Conservation (phyloP, 2,797 vertebrate species). For the Jordanella pulchra region DNA sequence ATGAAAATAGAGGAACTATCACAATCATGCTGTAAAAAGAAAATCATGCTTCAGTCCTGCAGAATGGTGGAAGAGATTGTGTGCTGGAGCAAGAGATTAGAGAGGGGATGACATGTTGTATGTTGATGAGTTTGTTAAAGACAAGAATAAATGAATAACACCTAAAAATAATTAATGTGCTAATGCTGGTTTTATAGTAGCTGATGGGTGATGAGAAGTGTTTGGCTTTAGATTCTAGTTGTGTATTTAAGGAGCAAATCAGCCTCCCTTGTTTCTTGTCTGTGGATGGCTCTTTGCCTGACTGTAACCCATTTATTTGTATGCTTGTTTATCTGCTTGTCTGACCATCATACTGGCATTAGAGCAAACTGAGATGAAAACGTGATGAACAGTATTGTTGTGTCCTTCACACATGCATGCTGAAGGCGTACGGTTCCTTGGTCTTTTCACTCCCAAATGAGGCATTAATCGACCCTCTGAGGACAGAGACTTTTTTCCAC, state of each 20-base stretch:
- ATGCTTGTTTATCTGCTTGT: slow-evolving; percentile 44
- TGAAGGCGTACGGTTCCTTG: not conserved
- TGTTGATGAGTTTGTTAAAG: slow-evolving; percentile 36
- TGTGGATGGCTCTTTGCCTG: slow-evolving; percentile 25
- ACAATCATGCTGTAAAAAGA: slow-evolving; percentile 37
- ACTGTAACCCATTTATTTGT: slow-evolving; percentile 28
- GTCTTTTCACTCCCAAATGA: slow-evolving; percentile 53
- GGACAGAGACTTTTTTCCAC: slow-evolving; percentile 15
- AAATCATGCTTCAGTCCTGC: slow-evolving; percentile 30
- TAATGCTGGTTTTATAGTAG: slow-evolving; percentile 37
- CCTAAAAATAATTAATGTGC: slow-evolving; percentile 62
- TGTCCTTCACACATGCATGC: slow-evolving; percentile 59
- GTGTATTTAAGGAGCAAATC: not conserved
- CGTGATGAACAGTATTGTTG: slow-evolving; percentile 25
- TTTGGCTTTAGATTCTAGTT: slow-evolving; percentile 8
- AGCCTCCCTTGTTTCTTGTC: slow-evolving; percentile 14
- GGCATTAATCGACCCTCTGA: slow-evolving; percentile 63
- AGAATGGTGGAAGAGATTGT: slow-evolving; percentile 20
- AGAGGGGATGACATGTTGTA: slow-evolving; percentile 34
- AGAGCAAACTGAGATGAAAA: slow-evolving; percentile 37
- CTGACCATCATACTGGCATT: slow-evolving; percentile 40
- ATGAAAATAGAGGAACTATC: slow-evolving; percentile 38
- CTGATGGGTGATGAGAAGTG: slow-evolving; percentile 11
- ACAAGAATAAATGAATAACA: slow-evolving; percentile 44
- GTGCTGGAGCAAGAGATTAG: slow-evolving; percentile 4